Percentiles rank a stretch among this genome's conserved stretches.
Evolutionary conservation across 2,888 invertebrate species (phyloP).

Genomic region (Dysmachus trigonus): DNA sequence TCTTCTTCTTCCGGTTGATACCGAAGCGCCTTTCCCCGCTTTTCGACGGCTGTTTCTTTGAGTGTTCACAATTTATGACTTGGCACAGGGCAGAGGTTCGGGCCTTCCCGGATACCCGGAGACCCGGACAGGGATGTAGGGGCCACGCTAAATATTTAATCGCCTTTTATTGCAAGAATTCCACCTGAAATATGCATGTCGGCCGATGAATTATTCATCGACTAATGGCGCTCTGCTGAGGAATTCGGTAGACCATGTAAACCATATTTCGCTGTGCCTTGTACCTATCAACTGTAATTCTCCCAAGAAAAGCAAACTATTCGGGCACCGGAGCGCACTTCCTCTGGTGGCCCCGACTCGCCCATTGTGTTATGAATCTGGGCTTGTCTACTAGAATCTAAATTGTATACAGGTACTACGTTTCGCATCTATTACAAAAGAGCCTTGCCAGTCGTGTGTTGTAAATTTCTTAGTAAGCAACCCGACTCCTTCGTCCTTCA

Average conservation of each 20-base stretch:
- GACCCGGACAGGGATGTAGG: slow-evolving; percentile 32
- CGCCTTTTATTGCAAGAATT: slow-evolving; percentile 63
- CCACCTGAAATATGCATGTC: slow-evolving; percentile 63
- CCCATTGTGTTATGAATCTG: slow-evolving; percentile 33
- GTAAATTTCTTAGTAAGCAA: slow-evolving; percentile 39
- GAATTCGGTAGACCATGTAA: slow-evolving; percentile 53
- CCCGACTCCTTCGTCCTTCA: slow-evolving; percentile 22
- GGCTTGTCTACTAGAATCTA: slow-evolving; percentile 16
- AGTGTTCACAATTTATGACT: background rate
- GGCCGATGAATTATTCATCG: slow-evolving; percentile 62
- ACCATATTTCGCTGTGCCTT: slow-evolving; percentile 44
- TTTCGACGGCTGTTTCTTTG: slow-evolving; percentile 39
- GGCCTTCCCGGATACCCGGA: background rate
- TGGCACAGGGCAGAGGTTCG: background rate
- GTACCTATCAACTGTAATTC: slow-evolving; percentile 48
- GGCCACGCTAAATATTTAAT: slow-evolving; percentile 60
- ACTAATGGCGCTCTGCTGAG: slow-evolving; percentile 55
- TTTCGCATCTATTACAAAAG: slow-evolving; percentile 28
- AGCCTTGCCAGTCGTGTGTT: slow-evolving; percentile 17
- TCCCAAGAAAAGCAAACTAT: slow-evolving; percentile 43
- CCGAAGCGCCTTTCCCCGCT: background rate
- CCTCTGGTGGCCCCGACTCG: background rate
- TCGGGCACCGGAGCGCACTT: slow-evolving; percentile 34
- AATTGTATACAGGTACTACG: background rate
- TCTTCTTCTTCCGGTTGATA: background rate